phyloP scores from a whole-genome alignment of 2,113 vertebrate genomes.

The Castor canadensis region DNA sequence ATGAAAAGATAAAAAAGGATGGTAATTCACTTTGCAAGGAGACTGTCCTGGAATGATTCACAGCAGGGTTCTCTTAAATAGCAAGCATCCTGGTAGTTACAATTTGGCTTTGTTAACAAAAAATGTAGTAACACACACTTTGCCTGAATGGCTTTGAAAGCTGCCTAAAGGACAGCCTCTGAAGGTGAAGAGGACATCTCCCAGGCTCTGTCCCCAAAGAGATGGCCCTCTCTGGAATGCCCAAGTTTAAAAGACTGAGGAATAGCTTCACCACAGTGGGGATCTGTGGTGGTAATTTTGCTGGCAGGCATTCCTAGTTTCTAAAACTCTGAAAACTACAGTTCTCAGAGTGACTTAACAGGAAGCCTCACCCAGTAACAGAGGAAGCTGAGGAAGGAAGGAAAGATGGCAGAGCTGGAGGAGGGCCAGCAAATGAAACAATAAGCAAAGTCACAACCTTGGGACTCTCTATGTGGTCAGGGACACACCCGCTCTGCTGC shows the following conservation, averaged over 20 bases:
- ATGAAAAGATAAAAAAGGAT: background rate
- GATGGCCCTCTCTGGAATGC: accelerated
- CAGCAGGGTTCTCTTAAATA: slow-evolving; percentile 44
- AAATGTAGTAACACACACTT: background rate
- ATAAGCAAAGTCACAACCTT: slow-evolving; percentile 49
- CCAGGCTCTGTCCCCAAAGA: accelerated
- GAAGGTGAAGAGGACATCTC: background rate
- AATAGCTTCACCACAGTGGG: slow-evolving; percentile 1
- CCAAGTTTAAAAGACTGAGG: background rate
- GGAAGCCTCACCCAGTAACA: slow-evolving; percentile 78
- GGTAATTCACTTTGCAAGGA: background rate
- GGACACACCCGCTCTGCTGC: background rate
- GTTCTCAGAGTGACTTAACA: slow-evolving; percentile 76
- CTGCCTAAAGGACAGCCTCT: background rate
- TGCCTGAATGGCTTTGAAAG: background rate
- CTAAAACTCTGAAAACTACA: slow-evolving; percentile 64
- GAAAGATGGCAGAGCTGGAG: slow-evolving; percentile 71
- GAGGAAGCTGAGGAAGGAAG: slow-evolving; percentile 80
- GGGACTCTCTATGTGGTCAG: background rate
- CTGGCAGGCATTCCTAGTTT: slow-evolving; percentile 60
- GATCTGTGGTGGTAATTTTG: background rate
- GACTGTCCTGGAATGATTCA: slow-evolving; percentile 60
- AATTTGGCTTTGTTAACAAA: background rate
- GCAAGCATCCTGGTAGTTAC: background rate
- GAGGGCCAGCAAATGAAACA: slow-evolving; percentile 55